Evolutionary conservation across 1,140 invertebrate species (phyloP).

Genomic region (Leptonema lineaticorne): DNA sequence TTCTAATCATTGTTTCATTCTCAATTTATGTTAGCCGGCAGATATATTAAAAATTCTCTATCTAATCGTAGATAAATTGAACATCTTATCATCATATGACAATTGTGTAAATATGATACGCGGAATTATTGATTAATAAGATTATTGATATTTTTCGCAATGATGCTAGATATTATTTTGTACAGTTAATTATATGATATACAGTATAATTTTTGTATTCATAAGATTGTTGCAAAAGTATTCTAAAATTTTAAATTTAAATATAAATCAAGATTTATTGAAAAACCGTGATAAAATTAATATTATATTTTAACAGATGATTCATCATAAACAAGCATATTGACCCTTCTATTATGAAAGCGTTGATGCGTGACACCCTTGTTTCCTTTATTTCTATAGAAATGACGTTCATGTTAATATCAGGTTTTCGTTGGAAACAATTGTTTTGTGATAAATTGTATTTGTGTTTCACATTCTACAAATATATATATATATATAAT

Average conservation of each 20-base stretch:
- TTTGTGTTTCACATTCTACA: too few relatives aligned
- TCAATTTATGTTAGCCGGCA: neutral
- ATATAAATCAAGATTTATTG: neutral
- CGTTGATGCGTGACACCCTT: conserved; percentile 19
- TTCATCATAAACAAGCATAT: neutral
- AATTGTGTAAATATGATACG: neutral
- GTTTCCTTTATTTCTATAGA: neutral
- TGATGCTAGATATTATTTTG: too few relatives aligned
- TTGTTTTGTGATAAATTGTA: too few relatives aligned
- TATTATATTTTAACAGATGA: too few relatives aligned
- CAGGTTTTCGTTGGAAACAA: too few relatives aligned
- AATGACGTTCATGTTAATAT: too few relatives aligned
- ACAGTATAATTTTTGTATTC: too few relatives aligned
- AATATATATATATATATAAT: too few relatives aligned
- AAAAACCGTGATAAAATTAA: too few relatives aligned
- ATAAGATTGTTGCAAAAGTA: too few relatives aligned
- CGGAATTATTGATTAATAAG: neutral
- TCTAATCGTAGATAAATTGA: neutral
- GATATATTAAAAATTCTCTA: neutral
- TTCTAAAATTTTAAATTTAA: neutral
- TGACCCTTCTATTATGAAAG: neutral
- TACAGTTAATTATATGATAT: too few relatives aligned
- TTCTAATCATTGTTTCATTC: neutral
- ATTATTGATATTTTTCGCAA: neutral
- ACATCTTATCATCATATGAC: neutral